phyloP scores from a whole-genome alignment of 2,797 vertebrate genomes.

The Cyprinodon diabolis region DNA sequence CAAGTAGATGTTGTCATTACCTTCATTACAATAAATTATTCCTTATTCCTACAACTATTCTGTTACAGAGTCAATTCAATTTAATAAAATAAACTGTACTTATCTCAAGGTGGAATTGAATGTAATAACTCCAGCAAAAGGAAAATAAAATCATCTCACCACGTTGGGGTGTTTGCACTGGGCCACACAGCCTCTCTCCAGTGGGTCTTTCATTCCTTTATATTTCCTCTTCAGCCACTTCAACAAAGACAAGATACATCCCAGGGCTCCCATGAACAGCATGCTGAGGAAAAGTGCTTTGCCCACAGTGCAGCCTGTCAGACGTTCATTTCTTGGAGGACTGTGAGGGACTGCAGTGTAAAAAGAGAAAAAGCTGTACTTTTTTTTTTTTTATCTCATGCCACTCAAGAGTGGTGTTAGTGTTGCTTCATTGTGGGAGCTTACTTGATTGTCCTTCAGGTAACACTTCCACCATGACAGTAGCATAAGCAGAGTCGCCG shows the following conservation, averaged over 20 bases:
- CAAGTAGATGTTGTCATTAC: background rate
- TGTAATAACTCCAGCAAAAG: background rate
- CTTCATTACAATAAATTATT: background rate
- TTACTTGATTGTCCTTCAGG: conserved; percentile 81
- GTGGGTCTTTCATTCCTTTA: conserved; percentile 65
- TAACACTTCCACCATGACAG: conserved; percentile 79
- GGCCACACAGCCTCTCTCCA: conserved; percentile 79
- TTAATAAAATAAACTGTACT: too few species aligned
- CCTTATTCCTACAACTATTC: background rate
- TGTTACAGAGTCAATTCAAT: background rate
- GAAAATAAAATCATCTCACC: conserved; percentile 68
- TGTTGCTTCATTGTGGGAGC: background rate
- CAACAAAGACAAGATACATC: conserved; percentile 47
- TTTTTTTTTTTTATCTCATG: conserved; percentile 1
- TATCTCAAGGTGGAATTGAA: too few species aligned
- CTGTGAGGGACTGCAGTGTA: conserved; percentile 71
- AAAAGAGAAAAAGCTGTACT: conserved; percentile 16
- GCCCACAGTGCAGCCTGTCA: conserved; percentile 71
- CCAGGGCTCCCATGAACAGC: conserved; percentile 66
- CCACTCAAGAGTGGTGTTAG: background rate
- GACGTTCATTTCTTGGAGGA: conserved; percentile 53
- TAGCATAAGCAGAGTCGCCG: conserved; percentile 75
- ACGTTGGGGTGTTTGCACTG: conserved; percentile 87
- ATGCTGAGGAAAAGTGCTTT: conserved; percentile 71
- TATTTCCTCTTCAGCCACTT: conserved; percentile 71